Percentiles rank a stretch among this genome's conserved stretches.
Evolutionary conservation across 2,797 vertebrate genomes (phyloP).

Genomic region (Astyanax mexicanus): DNA sequence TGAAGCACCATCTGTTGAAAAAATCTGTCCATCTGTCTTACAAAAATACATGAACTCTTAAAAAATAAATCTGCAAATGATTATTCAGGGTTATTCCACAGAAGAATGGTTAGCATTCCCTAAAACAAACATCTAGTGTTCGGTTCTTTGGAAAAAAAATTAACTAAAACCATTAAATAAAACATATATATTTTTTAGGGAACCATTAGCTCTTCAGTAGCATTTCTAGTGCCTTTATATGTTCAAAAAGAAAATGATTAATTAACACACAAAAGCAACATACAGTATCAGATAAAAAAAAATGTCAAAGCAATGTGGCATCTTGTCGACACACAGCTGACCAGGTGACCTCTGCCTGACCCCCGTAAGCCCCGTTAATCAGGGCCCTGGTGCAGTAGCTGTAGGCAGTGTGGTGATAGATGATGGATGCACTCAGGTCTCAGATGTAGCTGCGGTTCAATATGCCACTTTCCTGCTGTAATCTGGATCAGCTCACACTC

Average conservation of each 20-base stretch:
- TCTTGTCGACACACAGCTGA: constrained; percentile 11
- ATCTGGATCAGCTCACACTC: constrained; percentile 47
- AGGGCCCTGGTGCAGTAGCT: constrained; percentile 10
- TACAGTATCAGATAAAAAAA: not conserved
- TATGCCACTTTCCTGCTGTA: constrained; percentile 38
- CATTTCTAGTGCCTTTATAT: not conserved
- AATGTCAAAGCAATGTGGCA: not conserved
- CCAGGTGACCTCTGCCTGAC: constrained; percentile 11
- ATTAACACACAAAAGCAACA: constrained; percentile 4
- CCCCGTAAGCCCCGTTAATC: constrained; percentile 34
- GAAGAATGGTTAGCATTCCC: too few relatives aligned
- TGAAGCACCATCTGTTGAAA: too few relatives aligned
- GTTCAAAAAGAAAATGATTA: too few relatives aligned
- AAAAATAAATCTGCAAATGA: too few relatives aligned
- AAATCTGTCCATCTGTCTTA: too few relatives aligned
- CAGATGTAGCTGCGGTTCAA: constrained; percentile 28
- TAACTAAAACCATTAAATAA: too few relatives aligned
- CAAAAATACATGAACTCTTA: too few relatives aligned
- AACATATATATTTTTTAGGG: too few relatives aligned
- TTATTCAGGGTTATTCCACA: too few relatives aligned
- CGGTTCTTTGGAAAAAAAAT: too few relatives aligned
- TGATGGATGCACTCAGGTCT: constrained; percentile 21
- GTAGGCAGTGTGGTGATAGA: constrained; percentile 10
- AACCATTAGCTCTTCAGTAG: too few relatives aligned
- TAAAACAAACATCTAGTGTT: too few relatives aligned